phyloP scores from a whole-genome alignment of 2,888 invertebrate genomes.

The Achlya flavicornis region DNA sequence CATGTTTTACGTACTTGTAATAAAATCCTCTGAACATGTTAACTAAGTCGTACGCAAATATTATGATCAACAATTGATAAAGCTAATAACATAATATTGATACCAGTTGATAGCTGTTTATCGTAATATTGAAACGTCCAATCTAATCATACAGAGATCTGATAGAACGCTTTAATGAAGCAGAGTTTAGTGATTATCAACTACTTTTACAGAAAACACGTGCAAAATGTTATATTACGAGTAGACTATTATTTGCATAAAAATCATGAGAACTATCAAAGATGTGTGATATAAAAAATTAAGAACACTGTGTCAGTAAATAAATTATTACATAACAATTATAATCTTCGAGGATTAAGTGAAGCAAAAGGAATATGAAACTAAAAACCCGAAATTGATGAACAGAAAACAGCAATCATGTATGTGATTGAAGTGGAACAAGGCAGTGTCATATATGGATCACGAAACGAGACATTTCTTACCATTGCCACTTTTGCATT shows the following conservation, averaged over 20 bases:
- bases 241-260: not conserved
- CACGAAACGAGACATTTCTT: conserved; percentile 33
- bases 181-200: not conserved
- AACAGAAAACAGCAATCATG: conserved; percentile 8
- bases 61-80: conserved; percentile 28
- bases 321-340: not conserved
- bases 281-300: not conserved
- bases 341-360: not conserved
- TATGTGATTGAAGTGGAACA: conserved; percentile 29
- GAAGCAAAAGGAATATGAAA: not conserved
- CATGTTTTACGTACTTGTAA: not conserved
- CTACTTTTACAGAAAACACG: not conserved
- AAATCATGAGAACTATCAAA: not conserved
- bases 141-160: conserved; percentile 33
- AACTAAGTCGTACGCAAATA: conserved; percentile 23
- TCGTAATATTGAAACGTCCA: conserved; percentile 31
- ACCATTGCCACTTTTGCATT: conserved; percentile 41
- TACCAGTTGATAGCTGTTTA: conserved; percentile 22
- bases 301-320: not conserved
- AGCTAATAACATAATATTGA: conserved; percentile 27
- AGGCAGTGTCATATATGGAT: conserved; percentile 33
- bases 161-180: conserved; percentile 25
- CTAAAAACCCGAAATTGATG: not conserved
- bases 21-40: not conserved
- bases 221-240: not conserved